Percentiles rank a stretch among this genome's conserved stretches.
Evolutionary conservation across 2,888 invertebrate genomes (phyloP).

Genomic region (Pimpla rufipes): DNA sequence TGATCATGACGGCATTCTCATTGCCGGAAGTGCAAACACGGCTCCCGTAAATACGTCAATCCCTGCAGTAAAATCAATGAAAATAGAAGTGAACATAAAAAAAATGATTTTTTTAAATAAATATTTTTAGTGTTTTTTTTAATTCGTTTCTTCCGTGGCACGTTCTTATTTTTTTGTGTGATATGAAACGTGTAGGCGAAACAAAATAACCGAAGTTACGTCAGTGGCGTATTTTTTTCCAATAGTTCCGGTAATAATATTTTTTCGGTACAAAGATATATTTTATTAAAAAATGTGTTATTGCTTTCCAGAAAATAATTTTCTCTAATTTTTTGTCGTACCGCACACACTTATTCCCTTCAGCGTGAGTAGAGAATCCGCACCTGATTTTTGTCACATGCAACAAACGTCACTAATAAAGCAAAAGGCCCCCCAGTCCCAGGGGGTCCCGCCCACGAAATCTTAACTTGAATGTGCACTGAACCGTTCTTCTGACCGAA

Average conservation of each 20-base stretch:
- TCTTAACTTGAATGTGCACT: constrained; percentile 24
- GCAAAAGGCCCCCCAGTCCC: constrained; percentile 22
- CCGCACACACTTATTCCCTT: neutral
- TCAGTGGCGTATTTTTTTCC: too few species aligned
- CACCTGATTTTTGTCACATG: neutral
- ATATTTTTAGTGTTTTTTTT: too few species aligned
- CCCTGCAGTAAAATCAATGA: neutral
- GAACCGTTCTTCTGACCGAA: neutral
- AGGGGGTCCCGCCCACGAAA: constrained; percentile 49
- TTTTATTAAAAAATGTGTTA: neutral
- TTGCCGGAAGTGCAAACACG: constrained; percentile 57
- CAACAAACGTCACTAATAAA: constrained; percentile 8
- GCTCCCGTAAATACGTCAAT: constrained; percentile 7
- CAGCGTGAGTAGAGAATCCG: neutral
- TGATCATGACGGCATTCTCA: constrained; percentile 51
- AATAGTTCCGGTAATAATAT: too few species aligned
- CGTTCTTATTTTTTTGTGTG: too few species aligned
- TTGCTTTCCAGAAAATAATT: neutral
- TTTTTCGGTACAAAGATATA: neutral
- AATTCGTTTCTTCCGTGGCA: too few species aligned
- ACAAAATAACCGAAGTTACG: too few species aligned
- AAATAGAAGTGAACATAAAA: too few species aligned
- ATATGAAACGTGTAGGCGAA: too few species aligned
- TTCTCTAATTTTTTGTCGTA: too few species aligned
- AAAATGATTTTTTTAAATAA: neutral